Evolutionary conservation across 2,797 vertebrate genomes (phyloP).

Genomic region (Balearica regulorum): DNA sequence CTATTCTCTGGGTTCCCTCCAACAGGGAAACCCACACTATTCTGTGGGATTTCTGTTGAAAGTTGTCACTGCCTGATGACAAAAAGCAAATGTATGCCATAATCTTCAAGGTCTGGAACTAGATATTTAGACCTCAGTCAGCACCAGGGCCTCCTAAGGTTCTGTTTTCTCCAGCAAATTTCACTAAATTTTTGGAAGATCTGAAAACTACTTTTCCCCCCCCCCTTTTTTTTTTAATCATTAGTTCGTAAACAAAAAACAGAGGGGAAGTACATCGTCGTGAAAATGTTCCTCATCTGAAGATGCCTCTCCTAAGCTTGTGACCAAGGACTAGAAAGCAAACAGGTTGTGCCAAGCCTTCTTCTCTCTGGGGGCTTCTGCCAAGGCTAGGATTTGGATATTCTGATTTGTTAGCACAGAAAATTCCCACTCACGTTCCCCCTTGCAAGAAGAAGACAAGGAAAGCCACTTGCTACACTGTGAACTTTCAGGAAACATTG

Average conservation of each 20-base stretch:
- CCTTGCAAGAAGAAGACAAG: not conserved
- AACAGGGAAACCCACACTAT: not conserved
- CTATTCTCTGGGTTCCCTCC: not conserved
- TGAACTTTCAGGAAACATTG: not conserved
- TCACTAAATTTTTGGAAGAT: not conserved
- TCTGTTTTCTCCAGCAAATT: not conserved
- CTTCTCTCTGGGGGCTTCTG: not conserved
- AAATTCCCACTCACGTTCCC: not conserved
- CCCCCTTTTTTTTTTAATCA: not conserved
- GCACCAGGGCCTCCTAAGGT: not conserved
- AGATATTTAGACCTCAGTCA: not conserved
- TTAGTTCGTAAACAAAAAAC: not conserved
- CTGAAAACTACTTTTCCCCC: not conserved
- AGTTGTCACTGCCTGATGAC: not conserved
- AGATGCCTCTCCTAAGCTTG: not conserved
- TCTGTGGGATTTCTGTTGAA: not conserved
- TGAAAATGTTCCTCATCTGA: not conserved
- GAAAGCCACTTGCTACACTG: not conserved
- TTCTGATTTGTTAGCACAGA: not conserved
- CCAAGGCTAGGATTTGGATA: not conserved
- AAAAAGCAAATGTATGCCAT: not conserved
- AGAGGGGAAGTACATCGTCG: not conserved
- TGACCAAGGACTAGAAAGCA: not conserved
- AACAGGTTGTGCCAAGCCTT: not conserved
- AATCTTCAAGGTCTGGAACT: not conserved